Conservation (phyloP, 2,113 vertebrate genomes). For the Diadophis punctatus region DNA sequence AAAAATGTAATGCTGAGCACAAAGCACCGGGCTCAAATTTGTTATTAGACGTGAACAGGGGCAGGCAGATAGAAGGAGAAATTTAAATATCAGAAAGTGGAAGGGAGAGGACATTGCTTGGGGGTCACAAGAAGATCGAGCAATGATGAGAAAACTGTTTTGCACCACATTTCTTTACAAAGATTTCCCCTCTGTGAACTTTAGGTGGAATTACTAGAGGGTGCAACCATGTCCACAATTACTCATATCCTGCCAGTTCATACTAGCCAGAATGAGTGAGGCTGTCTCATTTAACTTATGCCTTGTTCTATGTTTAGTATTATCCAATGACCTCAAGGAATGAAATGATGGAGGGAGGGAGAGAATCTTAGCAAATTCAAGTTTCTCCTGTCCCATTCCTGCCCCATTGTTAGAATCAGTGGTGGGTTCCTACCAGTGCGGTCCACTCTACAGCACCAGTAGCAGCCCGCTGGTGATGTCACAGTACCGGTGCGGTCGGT, state of each 20-base stretch:
- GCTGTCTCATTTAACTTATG: background rate
- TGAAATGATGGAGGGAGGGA: background rate
- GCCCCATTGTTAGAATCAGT: background rate
- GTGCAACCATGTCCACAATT: background rate
- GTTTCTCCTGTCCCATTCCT: background rate
- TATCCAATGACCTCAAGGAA: background rate
- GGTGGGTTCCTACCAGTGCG: too few species aligned
- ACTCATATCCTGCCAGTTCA: background rate
- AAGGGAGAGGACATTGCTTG: background rate
- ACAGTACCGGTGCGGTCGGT: too few species aligned
- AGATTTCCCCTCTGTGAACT: background rate
- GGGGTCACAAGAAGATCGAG: too few species aligned
- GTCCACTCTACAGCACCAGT: too few species aligned
- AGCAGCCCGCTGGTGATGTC: too few species aligned
- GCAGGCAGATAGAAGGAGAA: background rate
- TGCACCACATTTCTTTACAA: background rate
- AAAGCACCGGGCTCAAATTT: background rate
- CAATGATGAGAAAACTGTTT: background rate
- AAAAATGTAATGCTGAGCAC: background rate
- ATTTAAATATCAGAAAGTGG: background rate
- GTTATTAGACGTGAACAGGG: background rate
- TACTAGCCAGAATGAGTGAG: background rate
- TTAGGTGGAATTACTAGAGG: background rate
- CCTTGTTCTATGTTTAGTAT: background rate
- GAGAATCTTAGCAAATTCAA: background rate